Evolutionary conservation across 2,888 invertebrate genomes (phyloP), one percentile per base, ranked within the genome.

Genomic region (Drosophila atripex): DNA sequence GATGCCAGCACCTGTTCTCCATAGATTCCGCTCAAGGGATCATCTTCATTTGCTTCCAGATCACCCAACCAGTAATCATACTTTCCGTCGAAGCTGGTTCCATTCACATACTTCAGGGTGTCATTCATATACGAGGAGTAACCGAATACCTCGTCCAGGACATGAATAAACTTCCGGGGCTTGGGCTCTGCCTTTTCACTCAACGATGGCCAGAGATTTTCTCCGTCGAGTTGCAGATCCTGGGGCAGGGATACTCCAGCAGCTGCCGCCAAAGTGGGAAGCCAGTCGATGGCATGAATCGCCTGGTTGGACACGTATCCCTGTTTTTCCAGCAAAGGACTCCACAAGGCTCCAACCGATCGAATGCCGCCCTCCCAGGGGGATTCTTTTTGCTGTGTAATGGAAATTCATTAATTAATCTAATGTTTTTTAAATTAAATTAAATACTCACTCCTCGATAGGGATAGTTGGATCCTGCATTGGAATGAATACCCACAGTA

Each of bases 311-410:
- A 94, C 0, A 96, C 93, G 78, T 94, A 93, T n/a, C 92, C 88
- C 1, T 92, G 91, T 47, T 91, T 72, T 16, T 89, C 89, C 30
- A 94, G 87, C 41, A 93, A 70, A 0, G 96, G 95, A 86, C 95
- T 95, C 94, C 95, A 97, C 39, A 97, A 92, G 43, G 95, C 94
- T 0, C 95, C 95, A 0, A 94, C 94, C 0, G 95, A 95, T 59
- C 97, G 93, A 0, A 97, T 93, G 0, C 94, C 97, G 5, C 98
- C 98, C 91, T 98, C 98, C 94, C 95, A 97, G 0, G 97, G 93
- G 0, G 96, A 95, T 79, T 94, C 93, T 90, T 98, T 98, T 91
- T 94, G 93, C 94, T 94, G 73, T 12, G 28, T 18, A 12, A 3
- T 1, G 8, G 8, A 6, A 28, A 28, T 14, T 4, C 1, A 35